A percentile compares a stretch with the other conserved stretches of the same genome.
Evolutionary conservation across 2,888 invertebrate genomes (phyloP).

Genomic region (Cheilosia urbana): DNA sequence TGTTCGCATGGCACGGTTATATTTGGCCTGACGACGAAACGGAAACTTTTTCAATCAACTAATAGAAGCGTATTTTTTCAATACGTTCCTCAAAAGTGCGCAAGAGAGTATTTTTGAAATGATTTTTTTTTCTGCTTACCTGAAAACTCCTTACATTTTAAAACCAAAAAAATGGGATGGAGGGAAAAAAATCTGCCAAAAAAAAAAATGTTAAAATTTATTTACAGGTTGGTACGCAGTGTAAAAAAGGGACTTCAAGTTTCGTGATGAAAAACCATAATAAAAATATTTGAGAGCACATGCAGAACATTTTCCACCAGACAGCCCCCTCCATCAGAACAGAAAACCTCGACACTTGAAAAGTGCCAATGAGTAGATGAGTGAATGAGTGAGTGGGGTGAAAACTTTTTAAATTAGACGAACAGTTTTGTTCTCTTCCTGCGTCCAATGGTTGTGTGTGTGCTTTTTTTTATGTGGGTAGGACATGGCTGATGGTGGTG

Average conservation of each 20-base stretch:
- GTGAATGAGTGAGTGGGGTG: slow-evolving; percentile 14
- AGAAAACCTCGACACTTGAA: slow-evolving; percentile 5
- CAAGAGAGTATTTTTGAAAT: slow-evolving; percentile 16
- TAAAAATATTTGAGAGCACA: slow-evolving; percentile 10
- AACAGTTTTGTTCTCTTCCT: slow-evolving; percentile 41
- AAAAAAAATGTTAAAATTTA: no score
- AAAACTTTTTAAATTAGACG: slow-evolving; percentile 68
- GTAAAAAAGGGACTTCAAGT: neutral
- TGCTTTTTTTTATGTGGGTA: neutral
- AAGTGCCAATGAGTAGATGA: slow-evolving; percentile 45
- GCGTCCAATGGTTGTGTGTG: slow-evolving; percentile 7
- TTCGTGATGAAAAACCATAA: neutral
- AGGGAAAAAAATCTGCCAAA: no score
- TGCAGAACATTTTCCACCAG: slow-evolving; percentile 4
- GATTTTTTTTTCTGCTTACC: neutral
- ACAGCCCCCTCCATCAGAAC: neutral
- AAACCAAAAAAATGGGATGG: no score
- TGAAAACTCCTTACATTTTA: neutral
- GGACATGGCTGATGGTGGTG: neutral
- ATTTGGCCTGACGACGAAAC: no score
- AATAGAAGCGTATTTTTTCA: slow-evolving; percentile 55
- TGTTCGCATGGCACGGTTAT: neutral
- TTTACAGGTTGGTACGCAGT: no score
- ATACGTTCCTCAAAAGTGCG: slow-evolving; percentile 17
- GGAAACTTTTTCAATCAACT: slow-evolving; percentile 62